Base-by-base conservation (phyloP, 2,113 vertebrate genomes). In the Manacus vitellinus region DNA sequence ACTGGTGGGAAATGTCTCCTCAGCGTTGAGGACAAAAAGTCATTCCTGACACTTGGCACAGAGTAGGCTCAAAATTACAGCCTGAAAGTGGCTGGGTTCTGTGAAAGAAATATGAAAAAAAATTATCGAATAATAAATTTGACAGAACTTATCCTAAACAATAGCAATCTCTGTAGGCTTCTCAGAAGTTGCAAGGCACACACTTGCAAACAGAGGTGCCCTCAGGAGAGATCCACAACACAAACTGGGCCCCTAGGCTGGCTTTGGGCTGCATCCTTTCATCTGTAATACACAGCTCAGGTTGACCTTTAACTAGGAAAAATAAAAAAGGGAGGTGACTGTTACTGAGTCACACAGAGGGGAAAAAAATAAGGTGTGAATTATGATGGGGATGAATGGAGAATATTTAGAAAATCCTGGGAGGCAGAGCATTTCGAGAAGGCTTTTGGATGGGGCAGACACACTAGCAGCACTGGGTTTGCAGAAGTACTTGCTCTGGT, bases 291-390 rank as follows among this genome's bases (percentile, higher is more conserved):
- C 83, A 85, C 86, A 94, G 88, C 83, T 92, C 76, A 75, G 70
- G 73, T 52, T 95, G 88, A 95, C 92, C 95, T 96, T 96, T 96
- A 92, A 75, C 79, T 87, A 94, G 76, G 86, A 89, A 93, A 96
- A 95, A 89, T 84, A 77, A 82, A 85, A 88, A 86, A 95, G 54
- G 93, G 88, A 95, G 76, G 80, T 82, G 54, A 74, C 88, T 93
- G 27, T 43, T 91, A 95, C 56, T 93, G 88, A 95, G 86, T 86
- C 86, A 78, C 56, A 75, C 35, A 85, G 63, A 76, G 8, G 54
- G 51, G 12, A 43, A 92, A 85, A 56, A 95, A 91, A 92, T 24
- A 95, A 93, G 71, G 74, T 92, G 59, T 75, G 88, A 93, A 76
- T 89, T 95, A 81, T 0, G 1, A 70, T 8, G 27, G 70, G 47